Evolutionary conservation across 2,113 vertebrate genomes (phyloP).

Genomic region (Crotalus viridis): DNA sequence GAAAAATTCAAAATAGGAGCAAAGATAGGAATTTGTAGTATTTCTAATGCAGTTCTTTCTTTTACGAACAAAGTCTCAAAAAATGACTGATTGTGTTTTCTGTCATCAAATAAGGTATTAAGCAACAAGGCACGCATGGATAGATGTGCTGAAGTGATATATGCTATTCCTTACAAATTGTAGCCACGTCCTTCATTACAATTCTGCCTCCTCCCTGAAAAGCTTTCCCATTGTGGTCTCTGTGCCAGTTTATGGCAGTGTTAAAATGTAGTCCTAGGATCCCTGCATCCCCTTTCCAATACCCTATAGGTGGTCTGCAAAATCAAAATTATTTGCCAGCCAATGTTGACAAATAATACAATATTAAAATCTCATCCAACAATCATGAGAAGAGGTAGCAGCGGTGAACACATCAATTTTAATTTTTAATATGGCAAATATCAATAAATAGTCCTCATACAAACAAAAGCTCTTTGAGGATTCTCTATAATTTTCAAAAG

Average conservation of each 20-base stretch:
- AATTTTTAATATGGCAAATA: neutral
- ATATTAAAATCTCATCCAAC: neutral
- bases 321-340: neutral
- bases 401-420: neutral
- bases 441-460: neutral
- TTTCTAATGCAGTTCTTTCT: neutral
- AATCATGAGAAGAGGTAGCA: neutral
- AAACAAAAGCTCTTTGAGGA: neutral
- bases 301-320: neutral
- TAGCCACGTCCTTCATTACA: neutral
- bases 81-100: neutral
- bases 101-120: neutral
- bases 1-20: neutral
- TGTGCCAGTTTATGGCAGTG: neutral
- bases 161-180: neutral
- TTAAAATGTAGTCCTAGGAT: neutral
- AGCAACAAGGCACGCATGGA: neutral
- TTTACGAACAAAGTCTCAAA: neutral
- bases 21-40: neutral
- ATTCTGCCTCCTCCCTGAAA: neutral
- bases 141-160: neutral
- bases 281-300: neutral
- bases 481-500: neutral
- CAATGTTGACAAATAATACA: neutral
- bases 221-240: neutral